Evolutionary conservation across 2,113 vertebrate genomes (phyloP).

Genomic region (Osmerus mordax): DNA sequence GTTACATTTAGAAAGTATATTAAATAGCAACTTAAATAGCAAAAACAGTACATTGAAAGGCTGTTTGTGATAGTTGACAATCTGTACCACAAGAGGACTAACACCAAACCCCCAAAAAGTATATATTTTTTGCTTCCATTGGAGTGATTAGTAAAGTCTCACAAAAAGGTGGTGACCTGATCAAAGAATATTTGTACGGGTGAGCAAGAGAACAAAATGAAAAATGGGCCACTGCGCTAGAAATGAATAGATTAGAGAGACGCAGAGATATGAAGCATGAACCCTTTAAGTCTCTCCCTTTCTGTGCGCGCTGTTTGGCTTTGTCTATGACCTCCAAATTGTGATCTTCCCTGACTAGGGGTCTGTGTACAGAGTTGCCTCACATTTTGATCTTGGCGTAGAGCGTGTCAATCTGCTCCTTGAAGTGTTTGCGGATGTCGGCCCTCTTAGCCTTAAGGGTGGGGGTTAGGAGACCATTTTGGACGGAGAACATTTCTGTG

Average conservation of each 20-base stretch:
- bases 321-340: too few species aligned
- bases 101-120: slow-evolving; percentile 1
- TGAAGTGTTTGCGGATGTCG: slow-evolving; percentile 81
- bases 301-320: neutral
- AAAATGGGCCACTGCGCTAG: too few species aligned
- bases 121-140: neutral
- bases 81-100: slow-evolving; percentile 25
- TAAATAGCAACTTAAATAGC: slow-evolving; percentile 54
- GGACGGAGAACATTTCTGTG: slow-evolving; percentile 84
- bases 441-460: slow-evolving; percentile 91
- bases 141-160: too few species aligned
- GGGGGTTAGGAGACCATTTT: slow-evolving; percentile 92
- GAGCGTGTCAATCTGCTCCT: slow-evolving; percentile 84
- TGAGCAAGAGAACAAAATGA: too few species aligned
- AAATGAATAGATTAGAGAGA: too few species aligned
- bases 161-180: too few species aligned
- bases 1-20: slow-evolving; percentile 24
- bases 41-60: slow-evolving; percentile 39
- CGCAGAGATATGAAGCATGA: too few species aligned
- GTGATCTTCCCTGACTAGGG: too few species aligned
- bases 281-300: neutral
- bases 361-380: neutral
- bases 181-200: too few species aligned
- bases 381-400: slow-evolving; percentile 87
- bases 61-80: slow-evolving; percentile 42